Base-by-base conservation (phyloP, 2,113 vertebrate species). In the Sitta europaea region DNA sequence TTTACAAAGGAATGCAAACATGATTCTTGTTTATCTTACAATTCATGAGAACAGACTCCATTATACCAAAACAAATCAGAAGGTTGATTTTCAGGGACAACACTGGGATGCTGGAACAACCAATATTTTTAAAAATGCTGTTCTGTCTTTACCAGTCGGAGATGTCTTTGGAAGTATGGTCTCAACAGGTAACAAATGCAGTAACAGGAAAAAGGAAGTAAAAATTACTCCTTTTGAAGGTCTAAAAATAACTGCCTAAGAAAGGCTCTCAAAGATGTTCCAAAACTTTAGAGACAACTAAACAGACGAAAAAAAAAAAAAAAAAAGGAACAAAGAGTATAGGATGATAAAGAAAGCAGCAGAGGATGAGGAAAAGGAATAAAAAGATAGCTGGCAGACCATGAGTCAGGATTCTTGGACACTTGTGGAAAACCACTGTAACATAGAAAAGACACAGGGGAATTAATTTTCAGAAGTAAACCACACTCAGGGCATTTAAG, bases 71-170 rank as follows among this genome's bases (percentile, higher is more conserved):
- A n/a, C n/a, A n/a, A n/a, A n/a, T n/a, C n/a, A n/a, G n/a, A n/a
- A n/a, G n/a, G n/a, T n/a, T n/a, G n/a, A n/a, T n/a, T n/a, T n/a
- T n/a, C n/a, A n/a, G n/a, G n/a, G n/a, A n/a, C n/a, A n/a, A n/a
- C 67, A 55, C 57, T 50, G 38, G 72, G 73, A 62, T 20, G 27
- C 27, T 55, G 9, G 3, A 40, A 51, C 8, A 86, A 42, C 1
- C 10, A 0, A 5, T 45, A 36, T 6, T 24, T 45, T 51, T 51
- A 6, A 33, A 75, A 62, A 48, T 0, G 9, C 7, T 3, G 4
- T 5, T 77, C 42, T 21, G 18, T 11, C n/a, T 40, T 59, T 25
- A 51, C 2, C 40, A 50, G 53, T 8, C 51, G 51, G 12, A 12
- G 25, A 3, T 6, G 16, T 19, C 33, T 93, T 51, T 70, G 42